phyloP scores from a whole-genome alignment of 2,888 invertebrate species.

The Lingula anatina region DNA sequence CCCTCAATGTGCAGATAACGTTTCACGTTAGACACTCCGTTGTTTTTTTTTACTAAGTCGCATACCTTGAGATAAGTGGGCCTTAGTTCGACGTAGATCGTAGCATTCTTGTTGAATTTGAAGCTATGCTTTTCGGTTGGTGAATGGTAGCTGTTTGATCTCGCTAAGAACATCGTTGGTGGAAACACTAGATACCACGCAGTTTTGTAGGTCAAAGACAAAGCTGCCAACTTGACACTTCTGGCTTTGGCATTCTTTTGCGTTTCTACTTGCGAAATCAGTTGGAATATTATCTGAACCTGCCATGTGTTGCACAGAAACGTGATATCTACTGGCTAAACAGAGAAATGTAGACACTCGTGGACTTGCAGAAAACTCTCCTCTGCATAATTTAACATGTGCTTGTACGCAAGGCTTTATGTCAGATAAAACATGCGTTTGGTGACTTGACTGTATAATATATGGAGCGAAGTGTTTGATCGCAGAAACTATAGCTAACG shows the following conservation, averaged over 20 bases:
- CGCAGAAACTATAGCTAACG: slow-evolving; percentile 4
- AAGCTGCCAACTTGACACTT: neutral
- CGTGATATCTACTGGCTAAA: neutral
- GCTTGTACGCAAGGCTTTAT: slow-evolving; percentile 3
- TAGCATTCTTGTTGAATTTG: too few relatives aligned
- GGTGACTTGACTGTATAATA: slow-evolving; percentile 9
- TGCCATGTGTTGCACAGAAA: too few relatives aligned
- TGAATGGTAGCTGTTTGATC: slow-evolving; percentile 9
- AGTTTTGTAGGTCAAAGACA: neutral
- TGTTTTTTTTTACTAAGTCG: slow-evolving; percentile 16
- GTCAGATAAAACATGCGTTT: slow-evolving; percentile 13
- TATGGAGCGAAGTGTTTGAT: slow-evolving; percentile 4
- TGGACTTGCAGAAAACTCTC: too few relatives aligned
- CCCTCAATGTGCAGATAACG: too few relatives aligned
- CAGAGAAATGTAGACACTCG: neutral
- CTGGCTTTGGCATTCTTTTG: slow-evolving; percentile 7
- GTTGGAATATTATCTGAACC: too few relatives aligned
- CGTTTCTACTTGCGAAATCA: slow-evolving; percentile 15
- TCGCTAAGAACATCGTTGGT: too few relatives aligned
- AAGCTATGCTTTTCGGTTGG: too few relatives aligned
- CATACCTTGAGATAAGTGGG: too few relatives aligned
- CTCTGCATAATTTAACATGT: neutral
- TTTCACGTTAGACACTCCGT: too few relatives aligned
- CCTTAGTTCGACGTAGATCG: too few relatives aligned
- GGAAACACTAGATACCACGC: neutral